These are phyloP conservation scores for Ypsolopha scabrella DNA, from an alignment of 2,888 invertebrate genomes.

Conservation along the genomic window DNA sequence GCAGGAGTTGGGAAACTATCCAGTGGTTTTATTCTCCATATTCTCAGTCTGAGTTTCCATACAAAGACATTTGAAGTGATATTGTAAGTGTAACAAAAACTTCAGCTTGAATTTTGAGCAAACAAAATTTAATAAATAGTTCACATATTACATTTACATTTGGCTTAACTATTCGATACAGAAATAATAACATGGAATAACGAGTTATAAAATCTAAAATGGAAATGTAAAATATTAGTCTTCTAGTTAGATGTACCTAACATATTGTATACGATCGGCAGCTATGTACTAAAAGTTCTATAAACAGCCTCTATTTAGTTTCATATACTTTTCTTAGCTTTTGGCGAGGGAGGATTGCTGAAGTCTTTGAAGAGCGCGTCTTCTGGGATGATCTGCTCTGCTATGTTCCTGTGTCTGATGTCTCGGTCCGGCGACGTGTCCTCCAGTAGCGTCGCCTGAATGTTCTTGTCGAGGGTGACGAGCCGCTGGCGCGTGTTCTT, in stretches of 20 bases:
- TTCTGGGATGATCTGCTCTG: conserved; percentile 18
- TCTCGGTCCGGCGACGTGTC: conserved; percentile 38
- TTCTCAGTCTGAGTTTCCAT: too few relatives aligned
- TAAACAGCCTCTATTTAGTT: conserved; percentile 37
- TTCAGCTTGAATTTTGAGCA: conserved; percentile 46
- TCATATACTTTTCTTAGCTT: conserved; percentile 49
- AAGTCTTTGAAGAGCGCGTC: conserved; percentile 34
- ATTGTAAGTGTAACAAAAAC: too few relatives aligned
- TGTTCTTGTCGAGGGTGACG: conserved; percentile 50
- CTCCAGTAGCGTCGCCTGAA: conserved; percentile 50
- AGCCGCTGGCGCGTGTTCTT: conserved; percentile 43
- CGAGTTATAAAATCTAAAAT: conserved; percentile 66
- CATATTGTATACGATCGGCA: conserved; percentile 11
- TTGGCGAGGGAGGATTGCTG: conserved; percentile 42
- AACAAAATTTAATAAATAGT: conserved; percentile 53
- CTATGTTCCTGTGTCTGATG: conserved; percentile 30
- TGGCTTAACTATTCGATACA: conserved; percentile 19
- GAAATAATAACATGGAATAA: conserved; percentile 63
- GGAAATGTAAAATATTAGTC: conserved; percentile 63
- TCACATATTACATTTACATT: conserved; percentile 37
- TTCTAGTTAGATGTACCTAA: conserved; percentile 14
- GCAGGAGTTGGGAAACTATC: too few relatives aligned
- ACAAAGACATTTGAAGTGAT: too few relatives aligned
- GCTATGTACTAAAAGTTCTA: conserved; percentile 9
- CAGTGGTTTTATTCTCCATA: too few relatives aligned